Base-by-base conservation (phyloP, 1,140 invertebrate species). In the Drosophila malerkotliana region DNA sequence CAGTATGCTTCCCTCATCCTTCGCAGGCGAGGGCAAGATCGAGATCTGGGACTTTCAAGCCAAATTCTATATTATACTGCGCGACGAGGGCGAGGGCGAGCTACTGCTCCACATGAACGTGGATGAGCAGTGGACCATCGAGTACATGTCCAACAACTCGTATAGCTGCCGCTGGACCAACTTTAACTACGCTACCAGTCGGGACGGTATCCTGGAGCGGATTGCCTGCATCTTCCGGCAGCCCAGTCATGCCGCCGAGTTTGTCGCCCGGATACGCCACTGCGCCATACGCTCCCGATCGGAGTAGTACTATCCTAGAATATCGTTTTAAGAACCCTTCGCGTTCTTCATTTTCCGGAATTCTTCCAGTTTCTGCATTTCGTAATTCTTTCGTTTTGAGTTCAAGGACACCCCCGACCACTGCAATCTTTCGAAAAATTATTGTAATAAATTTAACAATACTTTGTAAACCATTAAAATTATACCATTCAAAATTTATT, bases 201-300 rank as follows among this genome's bases (percentile, higher is more conserved):
- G 53, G 14, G 28, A 67, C n/a, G 79, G 71, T 15, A 52, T 48
- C 5, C 44, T 55, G 4, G 62, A 82, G 41, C 28, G 39, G 21
- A 67, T 83, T 5, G 41, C 53, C 14, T 75, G 64, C 57, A 56
- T 44, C 30, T 78, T 83, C 26, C 47, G 8, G 2, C 48, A 83
- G 4, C 49, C 69, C 1, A 24, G 59, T 1, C 37, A 67, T 4
- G 71, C 79, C 5, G 28, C 56, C 3, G 44, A 83, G n/a, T 71
- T 82, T 15, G 12, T 78, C 0, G n/a, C n/a, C 7, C 21, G 49
- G 8, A 14, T 82, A 0, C 24, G 28, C 1, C 59, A 66, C 3
- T 58, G 64, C 4, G 21, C 58, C 3, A 14, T 53, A 2, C 54
- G 49, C 24, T 26, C 55, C 1, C 14, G 30, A 10, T 21, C 63